phyloP scores from a whole-genome alignment of 2,888 invertebrate genomes.

The Ichneumon xanthorius region DNA sequence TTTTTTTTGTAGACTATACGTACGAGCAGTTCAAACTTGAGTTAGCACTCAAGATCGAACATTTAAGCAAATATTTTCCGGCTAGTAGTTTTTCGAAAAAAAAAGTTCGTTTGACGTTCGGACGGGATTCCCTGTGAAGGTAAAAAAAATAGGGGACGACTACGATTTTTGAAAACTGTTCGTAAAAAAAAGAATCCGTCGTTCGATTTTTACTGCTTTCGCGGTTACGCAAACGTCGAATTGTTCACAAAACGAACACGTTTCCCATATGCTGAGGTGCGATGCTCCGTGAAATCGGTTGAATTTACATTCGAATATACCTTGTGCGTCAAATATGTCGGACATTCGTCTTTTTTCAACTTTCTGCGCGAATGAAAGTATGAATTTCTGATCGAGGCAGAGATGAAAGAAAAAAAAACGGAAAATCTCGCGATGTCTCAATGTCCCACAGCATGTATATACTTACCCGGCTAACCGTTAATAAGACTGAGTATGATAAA shows the following conservation, averaged over 20 bases:
- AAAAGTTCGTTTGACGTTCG: slow-evolving; percentile 30
- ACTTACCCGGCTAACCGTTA: slow-evolving; percentile 66
- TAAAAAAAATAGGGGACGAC: too few relatives aligned
- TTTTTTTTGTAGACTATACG: not conserved
- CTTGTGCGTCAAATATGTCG: not conserved
- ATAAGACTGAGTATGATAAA: slow-evolving; percentile 72
- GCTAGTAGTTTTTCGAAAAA: slow-evolving; percentile 3
- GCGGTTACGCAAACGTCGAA: slow-evolving; percentile 36
- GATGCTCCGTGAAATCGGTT: slow-evolving; percentile 40
- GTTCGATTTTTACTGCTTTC: slow-evolving; percentile 53
- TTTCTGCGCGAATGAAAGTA: slow-evolving; percentile 14
- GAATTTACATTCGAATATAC: slow-evolving; percentile 35
- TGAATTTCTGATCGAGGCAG: slow-evolving; percentile 17
- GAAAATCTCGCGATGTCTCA: slow-evolving; percentile 42
- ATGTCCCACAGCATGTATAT: slow-evolving; percentile 56
- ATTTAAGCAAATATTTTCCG: not conserved
- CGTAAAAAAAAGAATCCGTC: slow-evolving; percentile 60
- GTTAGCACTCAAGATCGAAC: not conserved
- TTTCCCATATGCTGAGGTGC: slow-evolving; percentile 58
- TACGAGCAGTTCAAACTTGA: not conserved
- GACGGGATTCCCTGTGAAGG: slow-evolving; percentile 53
- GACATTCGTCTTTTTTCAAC: slow-evolving; percentile 32
- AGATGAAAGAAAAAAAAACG: not conserved
- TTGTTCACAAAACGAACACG: slow-evolving; percentile 54
- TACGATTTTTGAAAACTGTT: slow-evolving; percentile 42